Evolutionary conservation across 2,797 vertebrate species (phyloP).

Genomic region (Xenops minutus): DNA sequence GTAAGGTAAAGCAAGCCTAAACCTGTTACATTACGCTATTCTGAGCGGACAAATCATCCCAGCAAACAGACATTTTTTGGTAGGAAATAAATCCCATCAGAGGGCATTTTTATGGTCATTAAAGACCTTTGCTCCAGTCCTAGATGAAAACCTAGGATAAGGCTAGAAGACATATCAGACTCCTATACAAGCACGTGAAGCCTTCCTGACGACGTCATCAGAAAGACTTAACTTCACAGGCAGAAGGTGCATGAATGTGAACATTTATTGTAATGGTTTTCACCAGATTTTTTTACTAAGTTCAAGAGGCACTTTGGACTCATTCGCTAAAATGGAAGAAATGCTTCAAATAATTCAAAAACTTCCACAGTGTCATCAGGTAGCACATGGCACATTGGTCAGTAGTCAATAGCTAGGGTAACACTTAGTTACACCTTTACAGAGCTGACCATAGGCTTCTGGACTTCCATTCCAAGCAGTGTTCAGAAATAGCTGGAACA

Average conservation of each 20-base stretch:
- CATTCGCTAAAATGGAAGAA: not conserved
- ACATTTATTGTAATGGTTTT: not conserved
- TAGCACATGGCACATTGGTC: not conserved
- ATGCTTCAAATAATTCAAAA: not conserved
- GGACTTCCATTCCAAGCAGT: not conserved
- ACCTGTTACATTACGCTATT: not conserved
- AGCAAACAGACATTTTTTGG: not conserved
- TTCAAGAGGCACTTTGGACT: not conserved
- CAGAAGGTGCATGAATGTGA: not conserved
- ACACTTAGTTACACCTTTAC: not conserved
- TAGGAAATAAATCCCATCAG: not conserved
- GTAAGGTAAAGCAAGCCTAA: not conserved
- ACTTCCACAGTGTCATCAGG: not conserved
- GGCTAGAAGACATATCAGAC: not conserved
- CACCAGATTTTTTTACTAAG: not conserved
- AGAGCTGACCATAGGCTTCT: not conserved
- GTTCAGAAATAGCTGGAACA: not conserved
- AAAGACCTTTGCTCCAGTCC: not conserved
- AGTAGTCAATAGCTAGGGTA: not conserved
- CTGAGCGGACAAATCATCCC: not conserved
- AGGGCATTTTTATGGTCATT: not conserved
- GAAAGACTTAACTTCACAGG: not conserved
- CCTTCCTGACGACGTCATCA: not conserved
- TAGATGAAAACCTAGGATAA: not conserved
- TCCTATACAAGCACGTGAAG: not conserved